phyloP scores from a whole-genome alignment of 1,140 invertebrate genomes.

The Polyergus mexicanus region DNA sequence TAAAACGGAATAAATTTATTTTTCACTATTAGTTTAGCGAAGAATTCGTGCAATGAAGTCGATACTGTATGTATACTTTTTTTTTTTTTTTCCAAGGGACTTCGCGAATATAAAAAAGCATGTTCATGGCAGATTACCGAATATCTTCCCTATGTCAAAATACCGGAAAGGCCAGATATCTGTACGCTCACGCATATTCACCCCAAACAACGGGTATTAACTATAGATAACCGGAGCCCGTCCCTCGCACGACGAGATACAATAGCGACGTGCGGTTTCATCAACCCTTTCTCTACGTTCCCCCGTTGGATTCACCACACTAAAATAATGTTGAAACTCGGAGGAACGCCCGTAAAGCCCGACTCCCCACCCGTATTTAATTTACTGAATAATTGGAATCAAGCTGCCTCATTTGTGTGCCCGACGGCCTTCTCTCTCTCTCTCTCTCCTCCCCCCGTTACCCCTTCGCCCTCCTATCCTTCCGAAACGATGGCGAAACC shows the following conservation, averaged over 20 bases:
- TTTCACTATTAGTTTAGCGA: not conserved
- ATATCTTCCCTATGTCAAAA: constrained; percentile 12
- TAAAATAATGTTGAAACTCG: constrained; percentile 68
- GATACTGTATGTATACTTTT: not conserved
- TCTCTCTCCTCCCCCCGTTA: not conserved
- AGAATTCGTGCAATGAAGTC: not conserved
- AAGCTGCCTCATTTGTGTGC: constrained; percentile 86
- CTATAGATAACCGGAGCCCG: constrained; percentile 77
- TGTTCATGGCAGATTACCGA: constrained; percentile 21
- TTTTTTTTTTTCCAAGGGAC: not conserved
- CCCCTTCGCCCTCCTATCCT: constrained; percentile 17
- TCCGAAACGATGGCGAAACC: constrained; percentile 68
- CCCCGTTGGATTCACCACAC: constrained; percentile 67
- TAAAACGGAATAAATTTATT: constrained; percentile 6
- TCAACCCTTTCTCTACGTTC: constrained; percentile 79
- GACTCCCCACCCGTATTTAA: constrained; percentile 83
- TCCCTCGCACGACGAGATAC: constrained; percentile 65
- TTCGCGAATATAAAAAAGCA: not conserved
- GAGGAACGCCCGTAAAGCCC: constrained; percentile 78
- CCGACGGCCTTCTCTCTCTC: constrained; percentile 3
- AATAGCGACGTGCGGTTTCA: constrained; percentile 76
- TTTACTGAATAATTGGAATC: constrained; percentile 87
- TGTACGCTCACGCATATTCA: constrained; percentile 36
- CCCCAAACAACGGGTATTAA: constrained; percentile 74
- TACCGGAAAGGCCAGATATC: not conserved